Percentiles rank a stretch among this genome's conserved stretches.
Evolutionary conservation across 2,113 vertebrate species (phyloP).

Genomic region (Caranx ignobilis): DNA sequence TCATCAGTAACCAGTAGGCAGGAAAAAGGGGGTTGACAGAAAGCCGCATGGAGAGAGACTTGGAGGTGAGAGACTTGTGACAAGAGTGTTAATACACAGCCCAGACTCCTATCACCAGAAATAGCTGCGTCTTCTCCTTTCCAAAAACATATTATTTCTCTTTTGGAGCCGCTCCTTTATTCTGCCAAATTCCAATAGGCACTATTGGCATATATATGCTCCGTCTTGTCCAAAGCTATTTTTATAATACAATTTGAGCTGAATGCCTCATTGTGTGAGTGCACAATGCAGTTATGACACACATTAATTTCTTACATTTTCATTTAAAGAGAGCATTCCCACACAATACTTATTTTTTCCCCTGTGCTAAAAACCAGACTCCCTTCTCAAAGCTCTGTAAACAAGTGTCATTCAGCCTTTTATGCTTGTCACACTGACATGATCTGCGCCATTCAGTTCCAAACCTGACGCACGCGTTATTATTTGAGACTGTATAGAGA

Average conservation of each 20-base stretch:
- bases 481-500: background rate
- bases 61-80: conserved; percentile 54
- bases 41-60: conserved; percentile 24
- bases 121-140: conserved; percentile 48
- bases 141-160: conserved; percentile 73
- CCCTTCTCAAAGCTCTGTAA: conserved; percentile 43
- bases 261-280: conserved; percentile 71
- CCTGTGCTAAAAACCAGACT: conserved; percentile 29
- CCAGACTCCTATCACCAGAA: conserved; percentile 38
- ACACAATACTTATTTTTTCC: conserved; percentile 38
- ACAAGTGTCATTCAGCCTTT: conserved; percentile 47
- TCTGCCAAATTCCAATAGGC: conserved; percentile 72
- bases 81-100: conserved; percentile 47
- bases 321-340: conserved; percentile 54
- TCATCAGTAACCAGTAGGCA: conserved; percentile 48
- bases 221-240: conserved; percentile 63
- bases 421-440: conserved; percentile 41
- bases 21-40: conserved; percentile 8
- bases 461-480: conserved; percentile 2
- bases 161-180: conserved; percentile 63
- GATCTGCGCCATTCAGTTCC: conserved; percentile 28
- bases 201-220: conserved; percentile 66
- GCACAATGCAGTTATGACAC: conserved; percentile 71
- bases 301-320: conserved; percentile 64
- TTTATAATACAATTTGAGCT: conserved; percentile 72